These are phyloP conservation scores for Strigamia crassipes DNA, from an alignment of 2,888 invertebrate species.

Conservation along the genomic window DNA sequence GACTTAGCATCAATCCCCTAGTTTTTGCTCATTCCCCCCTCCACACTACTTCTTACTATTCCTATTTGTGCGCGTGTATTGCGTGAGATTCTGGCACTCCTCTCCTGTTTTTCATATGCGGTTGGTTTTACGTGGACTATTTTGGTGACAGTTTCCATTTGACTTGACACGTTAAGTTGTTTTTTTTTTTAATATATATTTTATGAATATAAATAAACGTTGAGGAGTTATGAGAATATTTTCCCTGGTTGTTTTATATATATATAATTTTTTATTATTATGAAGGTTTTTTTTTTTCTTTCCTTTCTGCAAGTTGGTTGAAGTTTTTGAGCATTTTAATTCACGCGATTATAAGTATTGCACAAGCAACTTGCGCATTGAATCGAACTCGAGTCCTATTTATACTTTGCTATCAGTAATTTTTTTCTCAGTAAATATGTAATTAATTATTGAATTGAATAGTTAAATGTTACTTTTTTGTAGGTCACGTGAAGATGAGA, in stretches of 20 bases:
- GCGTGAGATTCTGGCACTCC: slow-evolving; percentile 5
- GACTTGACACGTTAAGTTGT: background rate
- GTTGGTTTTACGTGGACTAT: background rate
- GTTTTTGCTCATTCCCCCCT: background rate
- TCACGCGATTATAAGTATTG: background rate
- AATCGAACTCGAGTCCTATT: background rate
- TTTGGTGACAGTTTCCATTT: slow-evolving; percentile 10
- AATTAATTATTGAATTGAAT: no score
- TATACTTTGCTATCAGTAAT: no score
- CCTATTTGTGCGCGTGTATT: background rate
- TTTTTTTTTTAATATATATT: background rate
- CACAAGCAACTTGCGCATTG: background rate
- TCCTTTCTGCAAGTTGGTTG: background rate
- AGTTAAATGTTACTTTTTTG: no score
- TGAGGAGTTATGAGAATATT: background rate
- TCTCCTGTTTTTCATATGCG: background rate
- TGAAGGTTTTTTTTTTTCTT: background rate
- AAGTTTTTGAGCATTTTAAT: background rate
- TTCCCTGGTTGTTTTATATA: background rate
- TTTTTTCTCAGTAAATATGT: no score
- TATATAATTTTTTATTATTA: background rate
- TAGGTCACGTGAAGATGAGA: no score
- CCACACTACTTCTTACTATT: background rate
- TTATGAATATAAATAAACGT: background rate
- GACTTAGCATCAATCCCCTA: background rate